These are phyloP conservation scores for Spisula solida DNA, from an alignment of 2,888 invertebrate genomes.

Conservation along the genomic window DNA sequence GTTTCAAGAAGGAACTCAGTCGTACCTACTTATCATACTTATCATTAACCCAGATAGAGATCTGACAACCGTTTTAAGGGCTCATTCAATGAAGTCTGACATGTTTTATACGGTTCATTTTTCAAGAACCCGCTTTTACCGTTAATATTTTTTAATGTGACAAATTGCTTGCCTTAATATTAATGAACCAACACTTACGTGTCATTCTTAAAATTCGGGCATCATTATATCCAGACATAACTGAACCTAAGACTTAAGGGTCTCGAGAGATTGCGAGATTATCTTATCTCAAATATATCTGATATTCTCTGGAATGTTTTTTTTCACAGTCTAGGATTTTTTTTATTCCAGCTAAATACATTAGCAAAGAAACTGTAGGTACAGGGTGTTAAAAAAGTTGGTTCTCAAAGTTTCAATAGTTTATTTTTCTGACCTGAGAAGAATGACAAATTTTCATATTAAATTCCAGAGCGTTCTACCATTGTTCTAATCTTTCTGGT, in stretches of 20 bases:
- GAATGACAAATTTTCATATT: too few species aligned
- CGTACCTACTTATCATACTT: slow-evolving; percentile 42
- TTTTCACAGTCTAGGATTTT: background rate
- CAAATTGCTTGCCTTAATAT: slow-evolving; percentile 13
- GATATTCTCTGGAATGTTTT: background rate
- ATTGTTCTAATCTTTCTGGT: too few species aligned
- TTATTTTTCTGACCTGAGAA: too few species aligned
- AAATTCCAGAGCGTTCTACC: too few species aligned
- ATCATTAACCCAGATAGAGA: slow-evolving; percentile 36
- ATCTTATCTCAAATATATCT: background rate
- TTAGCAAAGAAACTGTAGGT: background rate
- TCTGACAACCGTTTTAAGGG: slow-evolving; percentile 40
- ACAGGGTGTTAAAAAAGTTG: too few species aligned
- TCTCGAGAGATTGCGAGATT: background rate
- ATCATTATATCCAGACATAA: background rate
- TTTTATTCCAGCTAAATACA: background rate
- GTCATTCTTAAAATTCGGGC: background rate
- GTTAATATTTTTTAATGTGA: slow-evolving; percentile 24
- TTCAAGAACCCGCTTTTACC: slow-evolving; percentile 8
- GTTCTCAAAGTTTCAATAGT: too few species aligned
- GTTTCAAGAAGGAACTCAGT: background rate
- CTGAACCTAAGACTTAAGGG: background rate
- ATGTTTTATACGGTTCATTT: slow-evolving; percentile 22
- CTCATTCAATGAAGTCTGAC: background rate
- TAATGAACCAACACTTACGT: slow-evolving; percentile 27